Base-by-base conservation (phyloP, 2,113 vertebrate species). In the Limnothrissa miodon region DNA sequence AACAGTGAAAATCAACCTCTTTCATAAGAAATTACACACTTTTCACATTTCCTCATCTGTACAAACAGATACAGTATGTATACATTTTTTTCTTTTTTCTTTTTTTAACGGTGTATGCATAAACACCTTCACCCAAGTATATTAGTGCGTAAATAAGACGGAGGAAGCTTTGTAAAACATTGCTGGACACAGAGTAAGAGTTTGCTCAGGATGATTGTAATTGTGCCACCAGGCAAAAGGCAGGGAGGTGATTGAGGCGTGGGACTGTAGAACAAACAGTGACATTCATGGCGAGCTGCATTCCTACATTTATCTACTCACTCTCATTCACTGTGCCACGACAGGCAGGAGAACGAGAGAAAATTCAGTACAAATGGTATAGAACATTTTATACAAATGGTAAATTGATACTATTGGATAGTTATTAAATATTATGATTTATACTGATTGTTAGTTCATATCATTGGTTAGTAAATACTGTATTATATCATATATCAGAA, bases 201-300 rank as follows among this genome's bases (percentile, higher is more conserved):
- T 13, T 74, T 74, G 66, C 15, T 74, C 66, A 36, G 9, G 66
- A 17, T 74, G 66, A 15, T 33, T 74, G 11, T 17, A 33, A 33
- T 4, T 70, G 25, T 70, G 62, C 62, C 62, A 70, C 11, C 66
- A 74, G 66, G 15, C 29, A 13, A 74, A 13, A 74, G 33, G 29
- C 66, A 33, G 66, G 66, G 66, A 36, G 66, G 13, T 74, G 66
- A 74, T 33, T 74, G 66, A 33, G 36, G 66, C 66, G 33, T 36
- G 66, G 25, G 66, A 74, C 33, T 74, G 66, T 15, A 74, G 33
- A 74, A 74, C 29, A 74, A 74, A 74, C 66, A 74, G 66, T 74
- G 66, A 74, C 66, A 74, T 74, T 74, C 66, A 74, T 74, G 66
- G 66, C 33, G 66, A 33, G 33, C 66, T 36, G 66, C 66, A 74